Conservation (phyloP, 2,797 vertebrate genomes). For the Enteromius trimaculatus region DNA sequence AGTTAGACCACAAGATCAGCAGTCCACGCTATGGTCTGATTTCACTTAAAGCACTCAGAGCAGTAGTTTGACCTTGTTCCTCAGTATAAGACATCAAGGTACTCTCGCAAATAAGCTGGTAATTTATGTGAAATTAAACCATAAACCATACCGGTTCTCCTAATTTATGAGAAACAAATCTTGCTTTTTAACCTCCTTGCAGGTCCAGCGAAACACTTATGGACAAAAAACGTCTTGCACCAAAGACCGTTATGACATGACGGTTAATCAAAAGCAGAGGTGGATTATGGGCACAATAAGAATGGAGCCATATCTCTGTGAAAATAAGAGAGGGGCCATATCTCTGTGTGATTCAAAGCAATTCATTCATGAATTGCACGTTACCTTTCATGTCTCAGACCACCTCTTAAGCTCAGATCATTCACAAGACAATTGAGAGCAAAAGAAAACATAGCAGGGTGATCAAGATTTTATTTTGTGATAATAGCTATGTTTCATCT, state of each 20-base stretch:
- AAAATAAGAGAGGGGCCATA: conserved; percentile 21
- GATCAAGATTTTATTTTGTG: background rate
- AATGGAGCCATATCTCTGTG: conserved; percentile 12
- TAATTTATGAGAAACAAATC: conserved; percentile 50
- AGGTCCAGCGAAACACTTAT: conserved; percentile 26
- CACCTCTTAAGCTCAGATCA: conserved; percentile 13
- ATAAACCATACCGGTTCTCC: conserved; percentile 24
- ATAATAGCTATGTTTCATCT: background rate
- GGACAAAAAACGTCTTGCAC: conserved; percentile 15
- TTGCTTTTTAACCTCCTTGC: conserved; percentile 40
- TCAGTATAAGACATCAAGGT: conserved; percentile 34
- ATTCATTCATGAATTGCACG: conserved; percentile 18
- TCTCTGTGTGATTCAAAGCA: conserved; percentile 5
- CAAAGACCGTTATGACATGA: conserved; percentile 35
- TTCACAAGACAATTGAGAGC: background rate
- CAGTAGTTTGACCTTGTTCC: conserved; percentile 43
- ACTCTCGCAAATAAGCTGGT: conserved; percentile 42
- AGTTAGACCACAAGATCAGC: conserved; percentile 46
- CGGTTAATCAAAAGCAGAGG: conserved; percentile 41
- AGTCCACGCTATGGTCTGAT: conserved; percentile 35
- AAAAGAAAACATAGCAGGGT: background rate
- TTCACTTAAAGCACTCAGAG: conserved; percentile 42
- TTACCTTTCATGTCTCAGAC: conserved; percentile 8
- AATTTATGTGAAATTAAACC: conserved; percentile 56
- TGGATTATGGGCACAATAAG: conserved; percentile 36